These are phyloP conservation scores for Cichlasoma orientale DNA, from an alignment of 2,797 vertebrate species.

Conservation along the genomic window DNA sequence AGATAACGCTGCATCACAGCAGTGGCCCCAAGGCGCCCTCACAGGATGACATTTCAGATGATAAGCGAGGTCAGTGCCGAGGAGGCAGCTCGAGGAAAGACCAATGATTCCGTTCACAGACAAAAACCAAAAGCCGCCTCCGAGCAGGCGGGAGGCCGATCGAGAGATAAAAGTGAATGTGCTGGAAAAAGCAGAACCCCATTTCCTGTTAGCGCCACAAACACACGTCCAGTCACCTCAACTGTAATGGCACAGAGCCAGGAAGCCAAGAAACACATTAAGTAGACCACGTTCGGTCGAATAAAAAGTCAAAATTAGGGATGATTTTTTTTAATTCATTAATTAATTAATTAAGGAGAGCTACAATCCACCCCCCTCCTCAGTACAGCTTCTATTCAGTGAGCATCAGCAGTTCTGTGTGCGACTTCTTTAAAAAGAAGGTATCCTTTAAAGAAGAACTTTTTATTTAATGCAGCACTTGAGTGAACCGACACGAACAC, in stretches of 20 bases:
- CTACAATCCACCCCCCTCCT: too few relatives aligned
- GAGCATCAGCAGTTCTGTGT: neutral
- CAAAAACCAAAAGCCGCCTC: neutral
- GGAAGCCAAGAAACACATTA: neutral
- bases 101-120: neutral
- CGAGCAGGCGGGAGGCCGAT: neutral
- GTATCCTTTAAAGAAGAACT: neutral
- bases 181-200: neutral
- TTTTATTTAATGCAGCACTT: neutral
- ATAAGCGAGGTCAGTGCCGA: neutral
- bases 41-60: neutral
- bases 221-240: neutral
- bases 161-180: neutral
- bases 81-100: neutral
- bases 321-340: neutral
- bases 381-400: neutral
- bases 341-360: neutral
- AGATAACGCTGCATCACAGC: too few relatives aligned
- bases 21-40: neutral
- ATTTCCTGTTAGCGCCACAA: neutral
- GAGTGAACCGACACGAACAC: neutral
- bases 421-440: too few relatives aligned
- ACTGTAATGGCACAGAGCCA: neutral
- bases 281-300: fast-evolving
- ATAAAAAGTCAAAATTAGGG: neutral